A percentile compares a stretch with the other conserved stretches of the same genome.
Evolutionary conservation across 2,113 vertebrate genomes (phyloP).

Genomic region (Megaptera novaeangliae): DNA sequence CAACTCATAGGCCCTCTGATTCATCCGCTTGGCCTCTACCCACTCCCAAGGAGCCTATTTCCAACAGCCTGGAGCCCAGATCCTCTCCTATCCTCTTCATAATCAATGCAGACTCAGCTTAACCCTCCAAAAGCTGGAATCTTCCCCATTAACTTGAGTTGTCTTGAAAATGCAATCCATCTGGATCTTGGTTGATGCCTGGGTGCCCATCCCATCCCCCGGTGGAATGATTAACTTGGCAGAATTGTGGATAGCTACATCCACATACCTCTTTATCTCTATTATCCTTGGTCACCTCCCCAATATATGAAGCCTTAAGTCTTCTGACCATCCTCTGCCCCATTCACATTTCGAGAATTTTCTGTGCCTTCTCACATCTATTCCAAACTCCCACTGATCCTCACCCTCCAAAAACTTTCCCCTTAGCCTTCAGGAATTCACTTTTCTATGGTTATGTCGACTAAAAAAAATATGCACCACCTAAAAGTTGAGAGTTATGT

Average conservation of each 20-base stretch:
- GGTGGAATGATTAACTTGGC: background rate
- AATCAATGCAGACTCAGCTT: background rate
- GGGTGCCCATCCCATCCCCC: background rate
- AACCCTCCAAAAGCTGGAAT: background rate
- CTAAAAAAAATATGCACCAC: background rate
- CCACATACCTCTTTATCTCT: background rate
- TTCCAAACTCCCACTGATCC: background rate
- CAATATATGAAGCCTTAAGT: background rate
- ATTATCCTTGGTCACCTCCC: background rate
- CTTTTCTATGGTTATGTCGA: background rate
- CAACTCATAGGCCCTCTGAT: background rate
- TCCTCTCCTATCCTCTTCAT: background rate
- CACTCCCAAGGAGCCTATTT: background rate
- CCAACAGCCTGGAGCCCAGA: background rate
- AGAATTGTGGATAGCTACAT: background rate
- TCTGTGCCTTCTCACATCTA: background rate
- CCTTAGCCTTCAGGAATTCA: background rate
- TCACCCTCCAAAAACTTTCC: background rate
- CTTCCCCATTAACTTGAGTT: background rate
- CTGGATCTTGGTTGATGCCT: background rate
- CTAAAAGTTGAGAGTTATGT: background rate
- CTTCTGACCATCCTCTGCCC: background rate
- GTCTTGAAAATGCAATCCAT: background rate
- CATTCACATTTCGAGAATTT: constrained; percentile 14
- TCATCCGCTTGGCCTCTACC: background rate